Conservation (phyloP, 2,113 vertebrate genomes). For the Cephalopterus ornatus region DNA sequence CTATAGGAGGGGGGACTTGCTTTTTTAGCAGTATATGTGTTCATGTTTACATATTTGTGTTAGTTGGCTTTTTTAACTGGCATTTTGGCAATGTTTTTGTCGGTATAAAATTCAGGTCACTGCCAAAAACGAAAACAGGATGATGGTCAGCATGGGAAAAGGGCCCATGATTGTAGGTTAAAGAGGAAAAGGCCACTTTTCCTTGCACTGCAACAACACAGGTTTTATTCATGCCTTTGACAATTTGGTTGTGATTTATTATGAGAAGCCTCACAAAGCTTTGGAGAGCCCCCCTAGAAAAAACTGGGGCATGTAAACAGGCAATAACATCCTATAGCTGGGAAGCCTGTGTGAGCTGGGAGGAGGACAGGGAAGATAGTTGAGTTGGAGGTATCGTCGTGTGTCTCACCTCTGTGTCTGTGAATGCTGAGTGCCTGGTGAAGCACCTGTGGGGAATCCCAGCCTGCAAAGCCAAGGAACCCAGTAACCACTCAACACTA, state of each 20-base stretch:
- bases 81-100: background rate
- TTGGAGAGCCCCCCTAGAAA: background rate
- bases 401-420: background rate
- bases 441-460: background rate
- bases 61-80: background rate
- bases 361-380: background rate
- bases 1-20: background rate
- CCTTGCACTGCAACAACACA: background rate
- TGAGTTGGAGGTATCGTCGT: background rate
- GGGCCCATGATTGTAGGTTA: background rate
- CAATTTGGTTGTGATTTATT: background rate
- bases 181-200: background rate
- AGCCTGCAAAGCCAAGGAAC: background rate
- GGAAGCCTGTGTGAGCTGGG: background rate
- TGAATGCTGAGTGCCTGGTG: background rate
- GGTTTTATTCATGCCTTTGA: background rate
- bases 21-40: background rate
- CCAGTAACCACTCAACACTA: background rate
- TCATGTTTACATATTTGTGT: background rate
- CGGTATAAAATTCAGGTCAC: background rate
- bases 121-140: background rate
- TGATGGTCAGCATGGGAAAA: background rate
- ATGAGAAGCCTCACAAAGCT: background rate
- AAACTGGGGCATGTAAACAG: accelerated
- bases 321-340: background rate